phyloP scores from a whole-genome alignment of 92 coral and sea anemone species.

The Zoanthus gigantus region DNA sequence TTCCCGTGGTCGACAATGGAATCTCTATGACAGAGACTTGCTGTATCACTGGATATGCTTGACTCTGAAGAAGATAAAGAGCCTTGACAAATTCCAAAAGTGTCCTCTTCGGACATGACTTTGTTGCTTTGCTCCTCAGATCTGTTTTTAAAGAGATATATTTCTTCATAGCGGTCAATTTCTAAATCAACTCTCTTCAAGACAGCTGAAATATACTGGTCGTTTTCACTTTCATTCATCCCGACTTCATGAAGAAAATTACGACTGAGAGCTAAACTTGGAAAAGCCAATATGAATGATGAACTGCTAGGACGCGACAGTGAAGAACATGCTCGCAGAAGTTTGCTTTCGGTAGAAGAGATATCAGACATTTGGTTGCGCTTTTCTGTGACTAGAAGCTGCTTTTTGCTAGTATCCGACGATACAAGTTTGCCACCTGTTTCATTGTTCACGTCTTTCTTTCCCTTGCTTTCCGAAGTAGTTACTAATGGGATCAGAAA shows the following conservation, averaged over 20 bases:
- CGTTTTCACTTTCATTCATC: slow-evolving; percentile 15
- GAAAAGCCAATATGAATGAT: slow-evolving; percentile 19
- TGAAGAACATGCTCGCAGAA: background rate
- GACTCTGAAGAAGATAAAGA: slow-evolving; percentile 3
- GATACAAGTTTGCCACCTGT: background rate
- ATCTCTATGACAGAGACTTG: background rate
- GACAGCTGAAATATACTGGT: slow-evolving; percentile 30
- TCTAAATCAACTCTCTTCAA: background rate
- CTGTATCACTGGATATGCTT: background rate
- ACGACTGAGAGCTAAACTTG: slow-evolving; percentile 9
- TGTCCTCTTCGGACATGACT: slow-evolving; percentile 1
- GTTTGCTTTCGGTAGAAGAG: background rate
- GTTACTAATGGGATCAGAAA: slow-evolving; percentile 26
- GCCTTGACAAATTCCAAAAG: background rate
- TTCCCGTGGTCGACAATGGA: too few relatives aligned
- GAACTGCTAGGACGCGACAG: slow-evolving; percentile 29
- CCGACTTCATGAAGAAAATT: slow-evolving; percentile 7
- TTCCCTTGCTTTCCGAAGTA: background rate
- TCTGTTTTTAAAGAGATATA: background rate
- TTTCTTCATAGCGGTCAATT: slow-evolving; percentile 28
- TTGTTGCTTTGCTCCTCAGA: slow-evolving; percentile 7
- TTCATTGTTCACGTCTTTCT: background rate
- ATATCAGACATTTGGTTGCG: background rate
- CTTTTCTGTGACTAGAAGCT: background rate
- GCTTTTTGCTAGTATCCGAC: background rate